Base-by-base conservation (phyloP, 1,140 invertebrate species). In the Neuroterus valhalla region DNA sequence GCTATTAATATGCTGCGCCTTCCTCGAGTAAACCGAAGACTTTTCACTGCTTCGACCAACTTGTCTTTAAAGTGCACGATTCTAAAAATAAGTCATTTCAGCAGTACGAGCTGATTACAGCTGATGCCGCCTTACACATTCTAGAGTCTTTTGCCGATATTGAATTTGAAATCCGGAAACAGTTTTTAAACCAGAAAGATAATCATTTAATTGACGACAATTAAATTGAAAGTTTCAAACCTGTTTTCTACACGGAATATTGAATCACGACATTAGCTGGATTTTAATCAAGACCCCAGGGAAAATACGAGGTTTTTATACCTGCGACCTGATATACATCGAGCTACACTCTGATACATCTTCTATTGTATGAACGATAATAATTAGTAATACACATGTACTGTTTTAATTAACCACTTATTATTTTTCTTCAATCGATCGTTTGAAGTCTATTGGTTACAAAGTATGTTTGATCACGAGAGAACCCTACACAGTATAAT, bases 401-500 rank as follows among this genome's bases (percentile, higher is more conserved):
- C 46, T 17, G 23, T 23, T 23, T 52, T 23, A 52, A 52, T 52
- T 52, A 23, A 10, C n/a, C 50, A 21, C 50, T 23, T 23, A 52
- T 52, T 52, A 52, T 52, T 26, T 21, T 12, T 52, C 19, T 52
- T 19, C 10, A 21, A 52, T 52, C 50, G 50, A 52, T 52, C 17
- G 50, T 52, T 52, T 19, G 10, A 52, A 52, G 50, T 52, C 23
- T 52, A 26, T 52, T 52, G 50, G 23, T 52, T 52, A 14, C 12
- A 52, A 52, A 52, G 50, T 52, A 21, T 23, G 17, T 10, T 52
- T 23, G 43, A 12, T 79, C 67, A 77, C 78, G 44, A 71, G 71
- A 71, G 45, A 66, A 66, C 11, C 42, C 55, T 70, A 1, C 21
- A 8, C n/a, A 45, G 50, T 66, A 55, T 82, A 77, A 78, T 81